These are phyloP conservation scores for Anoncus sp. DNA, from an alignment of 2,888 invertebrate genomes.

Conservation along the genomic window DNA sequence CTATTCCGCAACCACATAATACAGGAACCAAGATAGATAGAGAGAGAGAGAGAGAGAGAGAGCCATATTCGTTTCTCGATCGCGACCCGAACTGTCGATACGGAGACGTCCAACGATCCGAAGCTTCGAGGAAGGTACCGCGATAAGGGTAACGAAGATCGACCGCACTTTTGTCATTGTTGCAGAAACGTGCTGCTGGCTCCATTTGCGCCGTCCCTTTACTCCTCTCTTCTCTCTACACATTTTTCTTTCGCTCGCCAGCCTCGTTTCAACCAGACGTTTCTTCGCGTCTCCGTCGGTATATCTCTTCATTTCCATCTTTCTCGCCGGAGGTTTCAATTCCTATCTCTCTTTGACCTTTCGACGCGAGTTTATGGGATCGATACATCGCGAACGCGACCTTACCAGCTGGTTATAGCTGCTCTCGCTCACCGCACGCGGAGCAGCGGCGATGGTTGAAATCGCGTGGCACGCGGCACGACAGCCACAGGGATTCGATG, in stretches of 20 bases:
- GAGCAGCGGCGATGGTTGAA: conserved; percentile 25
- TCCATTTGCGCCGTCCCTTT: conserved; percentile 10
- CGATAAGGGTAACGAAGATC: conserved; percentile 72
- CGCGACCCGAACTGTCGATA: not conserved
- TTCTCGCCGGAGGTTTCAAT: conserved; percentile 50
- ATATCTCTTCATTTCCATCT: conserved; percentile 39
- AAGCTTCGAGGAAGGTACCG: conserved; percentile 34
- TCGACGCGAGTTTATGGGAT: conserved; percentile 47
- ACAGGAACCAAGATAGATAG: not conserved
- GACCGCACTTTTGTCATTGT: conserved; percentile 69
- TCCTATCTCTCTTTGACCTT: conserved; percentile 44
- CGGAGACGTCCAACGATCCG: not conserved
- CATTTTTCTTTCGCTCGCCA: not conserved
- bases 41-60: not conserved
- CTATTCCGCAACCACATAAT: not conserved
- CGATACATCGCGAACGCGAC: conserved; percentile 56
- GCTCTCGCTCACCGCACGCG: conserved; percentile 10
- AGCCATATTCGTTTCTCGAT: not conserved
- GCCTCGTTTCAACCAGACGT: conserved; percentile 3
- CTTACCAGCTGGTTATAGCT: conserved; percentile 39
- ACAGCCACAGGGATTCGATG: conserved; percentile 60
- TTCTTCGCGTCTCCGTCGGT: conserved; percentile 16
- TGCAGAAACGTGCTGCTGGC: conserved; percentile 44
- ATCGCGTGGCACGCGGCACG: conserved; percentile 64
- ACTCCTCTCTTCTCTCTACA: conserved; percentile 9